phyloP scores from a whole-genome alignment of 1,140 invertebrate species.

The Drosophila parabipectinata region DNA sequence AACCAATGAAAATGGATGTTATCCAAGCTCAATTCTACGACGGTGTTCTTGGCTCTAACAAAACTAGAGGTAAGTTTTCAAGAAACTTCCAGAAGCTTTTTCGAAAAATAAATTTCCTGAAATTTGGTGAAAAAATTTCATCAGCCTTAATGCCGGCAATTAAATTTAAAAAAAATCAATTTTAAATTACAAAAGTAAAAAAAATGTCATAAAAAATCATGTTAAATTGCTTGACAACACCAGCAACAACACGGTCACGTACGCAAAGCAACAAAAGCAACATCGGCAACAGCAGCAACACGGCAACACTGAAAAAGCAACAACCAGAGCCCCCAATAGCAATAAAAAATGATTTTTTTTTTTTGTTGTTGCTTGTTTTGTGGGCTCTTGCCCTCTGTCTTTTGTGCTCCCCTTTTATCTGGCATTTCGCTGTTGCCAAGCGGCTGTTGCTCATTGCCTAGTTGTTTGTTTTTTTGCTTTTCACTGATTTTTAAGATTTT shows the following conservation, averaged over 20 bases:
- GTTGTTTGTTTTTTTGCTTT: slow-evolving; percentile 34
- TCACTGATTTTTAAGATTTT: slow-evolving; percentile 22
- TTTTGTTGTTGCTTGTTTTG: slow-evolving; percentile 14
- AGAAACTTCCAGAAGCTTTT: slow-evolving; percentile 9
- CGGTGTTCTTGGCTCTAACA: slow-evolving; percentile 73
- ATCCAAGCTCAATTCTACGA: slow-evolving; percentile 77
- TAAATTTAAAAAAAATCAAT: slow-evolving; percentile 60
- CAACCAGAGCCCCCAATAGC: slow-evolving; percentile 29
- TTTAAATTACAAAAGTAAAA: slow-evolving; percentile 58
- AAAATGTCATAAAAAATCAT: slow-evolving; percentile 53
- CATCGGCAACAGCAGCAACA: too few species aligned
- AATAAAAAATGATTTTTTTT: slow-evolving; percentile 60
- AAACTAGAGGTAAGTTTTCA: slow-evolving; percentile 80
- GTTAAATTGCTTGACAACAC: slow-evolving; percentile 32
- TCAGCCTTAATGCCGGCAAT: slow-evolving; percentile 25
- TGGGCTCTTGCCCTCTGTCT: slow-evolving; percentile 24
- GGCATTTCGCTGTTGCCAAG: slow-evolving; percentile 73
- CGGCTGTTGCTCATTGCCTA: slow-evolving; percentile 57
- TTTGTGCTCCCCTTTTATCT: slow-evolving; percentile 68
- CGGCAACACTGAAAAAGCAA: slow-evolving; percentile 2
- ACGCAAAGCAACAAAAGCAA: slow-evolving; percentile 22
- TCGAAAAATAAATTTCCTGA: background rate
- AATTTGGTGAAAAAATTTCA: slow-evolving; percentile 25
- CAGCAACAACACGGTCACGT: slow-evolving; percentile 49
- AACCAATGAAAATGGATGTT: slow-evolving; percentile 83